A percentile compares a stretch with the other conserved stretches of the same genome.
Conservation (phyloP, 2,797 vertebrate genomes). For the Phoeniculus purpureus region DNA sequence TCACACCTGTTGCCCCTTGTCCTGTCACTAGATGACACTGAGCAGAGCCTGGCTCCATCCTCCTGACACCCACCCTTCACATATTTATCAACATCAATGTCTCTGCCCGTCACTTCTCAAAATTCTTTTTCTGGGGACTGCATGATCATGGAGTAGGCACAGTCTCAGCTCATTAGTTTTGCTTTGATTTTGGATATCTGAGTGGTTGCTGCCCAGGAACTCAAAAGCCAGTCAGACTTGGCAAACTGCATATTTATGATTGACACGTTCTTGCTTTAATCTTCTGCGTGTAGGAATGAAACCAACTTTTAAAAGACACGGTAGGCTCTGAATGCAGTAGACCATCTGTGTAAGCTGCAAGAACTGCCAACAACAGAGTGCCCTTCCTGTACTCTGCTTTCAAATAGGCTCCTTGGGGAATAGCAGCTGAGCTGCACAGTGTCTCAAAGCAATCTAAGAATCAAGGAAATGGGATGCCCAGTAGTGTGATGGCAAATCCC, state of each 20-base stretch:
- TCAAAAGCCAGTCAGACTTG: slow-evolving; percentile 23
- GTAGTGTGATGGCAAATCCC: slow-evolving; percentile 33
- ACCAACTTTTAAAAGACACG: slow-evolving; percentile 38
- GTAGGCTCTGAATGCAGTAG: not conserved
- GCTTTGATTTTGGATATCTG: slow-evolving; percentile 33
- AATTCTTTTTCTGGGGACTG: not conserved
- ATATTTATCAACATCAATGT: too few relatives aligned
- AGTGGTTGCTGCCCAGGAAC: not conserved
- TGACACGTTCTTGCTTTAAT: slow-evolving; percentile 60
- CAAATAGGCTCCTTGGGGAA: slow-evolving; percentile 50
- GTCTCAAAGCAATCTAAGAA: slow-evolving; percentile 37
- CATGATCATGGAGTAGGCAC: not conserved
- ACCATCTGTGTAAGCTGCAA: slow-evolving; percentile 54
- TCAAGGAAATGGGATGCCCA: slow-evolving; percentile 34
- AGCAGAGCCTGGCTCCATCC: too few relatives aligned
- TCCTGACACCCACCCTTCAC: too few relatives aligned
- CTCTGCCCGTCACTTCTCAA: not conserved
- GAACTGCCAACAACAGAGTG: slow-evolving; percentile 50
- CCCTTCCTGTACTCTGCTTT: slow-evolving; percentile 12
- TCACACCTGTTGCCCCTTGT: too few relatives aligned
- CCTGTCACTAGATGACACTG: too few relatives aligned
- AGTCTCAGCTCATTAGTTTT: slow-evolving; percentile 17
- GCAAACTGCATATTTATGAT: slow-evolving; percentile 40
- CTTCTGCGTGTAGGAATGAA: slow-evolving; percentile 33
- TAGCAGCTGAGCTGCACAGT: slow-evolving; percentile 16